Base-by-base conservation (phyloP, 2,888 invertebrate species). In the Drosophila nigricruria region DNA sequence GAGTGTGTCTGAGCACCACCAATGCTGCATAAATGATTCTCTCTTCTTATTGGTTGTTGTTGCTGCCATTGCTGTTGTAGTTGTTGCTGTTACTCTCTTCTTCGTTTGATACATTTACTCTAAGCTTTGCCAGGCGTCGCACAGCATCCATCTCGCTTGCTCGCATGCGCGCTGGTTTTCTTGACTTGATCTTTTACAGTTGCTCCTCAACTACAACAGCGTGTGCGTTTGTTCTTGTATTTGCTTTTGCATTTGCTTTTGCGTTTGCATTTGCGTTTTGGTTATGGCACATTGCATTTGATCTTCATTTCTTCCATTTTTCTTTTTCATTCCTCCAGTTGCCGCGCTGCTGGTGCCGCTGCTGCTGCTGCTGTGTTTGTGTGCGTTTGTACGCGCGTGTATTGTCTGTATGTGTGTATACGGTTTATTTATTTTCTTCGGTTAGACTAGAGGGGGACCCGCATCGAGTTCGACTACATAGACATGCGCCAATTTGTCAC, bases 401-500 rank as follows among this genome's bases (percentile, higher is more conserved):
- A 20, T 53, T 9, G 20, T 42, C 2, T 47, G 1, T 5, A 4
- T 32, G 12, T 20, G 12, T 62, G 4, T 18, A 8, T 27, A 12
- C 12, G 10, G 10, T 40, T 18, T 38, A 8, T 50, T 8, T 25
- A 5, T 1, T 49, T 25, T 53, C 34, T 32, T 34, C 25, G 36
- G 40, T 63, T 42, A 25, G 63, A 62, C 63, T 54, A 61, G 42
- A 12, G 38, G 8, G 38, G 0, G 38, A 34, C 9, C 16, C 34
- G 32, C 34, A 36, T 14, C 16, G 2, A 47, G 23, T 14, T n/a
- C 8, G 47, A 38, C 60, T 77, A 77, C 77, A 77, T 75, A 43
- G 77, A 67, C 77, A 77, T 77, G 67, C 77, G 77, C 77, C 77
- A 77, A 43, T 79, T 77, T 45, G 61, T 64, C 58, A 79, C 71